Conservation (phyloP, 2,113 vertebrate species). For the Aleadryas rufinucha region DNA sequence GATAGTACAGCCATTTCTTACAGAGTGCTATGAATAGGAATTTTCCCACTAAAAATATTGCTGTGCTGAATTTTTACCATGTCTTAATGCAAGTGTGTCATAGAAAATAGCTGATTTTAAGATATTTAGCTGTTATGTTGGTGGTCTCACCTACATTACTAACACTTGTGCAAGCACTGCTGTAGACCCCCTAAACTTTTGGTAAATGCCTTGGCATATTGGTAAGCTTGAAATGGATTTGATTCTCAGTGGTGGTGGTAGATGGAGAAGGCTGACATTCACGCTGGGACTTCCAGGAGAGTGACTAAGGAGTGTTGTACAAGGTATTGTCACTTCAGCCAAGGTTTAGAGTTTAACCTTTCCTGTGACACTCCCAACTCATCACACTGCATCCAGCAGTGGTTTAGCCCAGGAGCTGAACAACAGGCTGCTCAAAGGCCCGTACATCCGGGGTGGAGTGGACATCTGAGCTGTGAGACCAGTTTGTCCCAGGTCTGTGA, state of each 20-base stretch:
- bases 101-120: neutral
- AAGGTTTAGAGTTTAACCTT: neutral
- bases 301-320: neutral
- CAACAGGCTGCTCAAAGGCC: neutral
- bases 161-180: neutral
- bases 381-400: neutral
- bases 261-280: neutral
- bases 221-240: neutral
- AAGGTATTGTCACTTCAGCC: neutral
- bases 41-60: neutral
- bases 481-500: neutral
- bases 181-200: neutral
- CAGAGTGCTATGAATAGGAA: neutral
- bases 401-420: neutral
- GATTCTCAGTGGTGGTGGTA: neutral
- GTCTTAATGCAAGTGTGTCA: neutral
- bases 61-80: neutral
- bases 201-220: neutral
- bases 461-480: neutral
- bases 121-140: neutral
- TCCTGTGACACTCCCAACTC: neutral
- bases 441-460: neutral
- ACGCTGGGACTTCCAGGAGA: neutral
- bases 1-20: neutral
- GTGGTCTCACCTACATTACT: neutral